Percentiles rank a stretch among this genome's conserved stretches.
phyloP scores from a whole-genome alignment of 2,888 invertebrate genomes.

The Euspilapteryx auroguttella region DNA sequence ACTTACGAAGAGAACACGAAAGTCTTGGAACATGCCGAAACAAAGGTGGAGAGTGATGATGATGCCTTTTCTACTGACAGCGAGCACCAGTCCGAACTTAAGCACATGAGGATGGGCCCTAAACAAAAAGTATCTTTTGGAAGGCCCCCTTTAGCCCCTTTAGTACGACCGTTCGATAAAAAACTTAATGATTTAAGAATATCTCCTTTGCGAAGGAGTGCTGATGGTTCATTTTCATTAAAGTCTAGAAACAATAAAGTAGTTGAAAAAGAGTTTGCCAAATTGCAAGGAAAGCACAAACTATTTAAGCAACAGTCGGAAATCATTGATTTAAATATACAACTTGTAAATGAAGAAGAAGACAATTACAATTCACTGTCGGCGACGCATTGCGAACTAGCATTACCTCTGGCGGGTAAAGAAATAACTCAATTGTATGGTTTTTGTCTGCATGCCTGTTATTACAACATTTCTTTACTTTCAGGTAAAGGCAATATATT shows the following conservation, averaged over 20 bases:
- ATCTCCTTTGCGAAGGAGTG: conserved; percentile 37
- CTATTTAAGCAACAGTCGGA: conserved; percentile 47
- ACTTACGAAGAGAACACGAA: conserved; percentile 53
- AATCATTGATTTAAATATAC: conserved; percentile 49
- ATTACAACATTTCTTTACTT: conserved; percentile 4
- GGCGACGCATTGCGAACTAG: too few relatives aligned
- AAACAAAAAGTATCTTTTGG: conserved; percentile 33
- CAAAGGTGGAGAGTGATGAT: conserved; percentile 55
- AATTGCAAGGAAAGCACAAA: conserved; percentile 35
- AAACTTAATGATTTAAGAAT: conserved; percentile 35
- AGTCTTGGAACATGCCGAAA: conserved; percentile 45
- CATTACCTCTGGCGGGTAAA: conserved; percentile 52
- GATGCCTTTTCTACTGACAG: conserved; percentile 47
- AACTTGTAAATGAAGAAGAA: conserved; percentile 33
- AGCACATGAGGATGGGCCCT: conserved; percentile 8
- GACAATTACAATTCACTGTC: conserved; percentile 34
- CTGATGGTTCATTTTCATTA: conserved; percentile 24
- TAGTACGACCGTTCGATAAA: conserved; percentile 28
- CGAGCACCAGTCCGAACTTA: conserved; percentile 38
- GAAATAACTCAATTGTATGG: conserved; percentile 3
- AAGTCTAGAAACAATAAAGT: conserved; percentile 29
- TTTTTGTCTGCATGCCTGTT: neutral
- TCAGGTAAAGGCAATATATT: conserved; percentile 46
- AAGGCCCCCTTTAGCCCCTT: conserved; percentile 33
- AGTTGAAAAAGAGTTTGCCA: conserved; percentile 29